These are phyloP conservation scores for Bellardia bayeri DNA, from an alignment of 2,888 invertebrate species.

Conservation along the genomic window DNA sequence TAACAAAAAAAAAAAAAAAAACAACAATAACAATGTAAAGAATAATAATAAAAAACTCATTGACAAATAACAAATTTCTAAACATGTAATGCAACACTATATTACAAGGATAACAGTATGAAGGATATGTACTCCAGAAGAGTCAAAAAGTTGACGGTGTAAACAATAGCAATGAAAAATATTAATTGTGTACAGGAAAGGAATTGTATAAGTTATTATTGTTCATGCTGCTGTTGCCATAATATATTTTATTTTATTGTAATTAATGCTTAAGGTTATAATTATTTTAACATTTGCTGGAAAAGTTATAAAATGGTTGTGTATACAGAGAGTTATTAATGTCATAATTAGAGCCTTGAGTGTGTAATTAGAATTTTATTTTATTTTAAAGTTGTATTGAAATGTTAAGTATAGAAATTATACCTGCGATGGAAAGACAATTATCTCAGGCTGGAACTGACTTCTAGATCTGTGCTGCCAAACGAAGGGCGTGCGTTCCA, in stretches of 20 bases:
- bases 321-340: background rate
- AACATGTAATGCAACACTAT: constrained; percentile 59
- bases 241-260: background rate
- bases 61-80: constrained; percentile 47
- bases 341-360: background rate
- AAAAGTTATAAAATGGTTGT: background rate
- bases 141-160: constrained; percentile 22
- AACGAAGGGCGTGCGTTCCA: too few species aligned
- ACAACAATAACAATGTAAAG: constrained; percentile 5
- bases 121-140: constrained; percentile 51
- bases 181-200: constrained; percentile 12
- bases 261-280: constrained; percentile 21
- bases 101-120: constrained; percentile 57
- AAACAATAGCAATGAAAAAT: constrained; percentile 14
- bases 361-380: background rate
- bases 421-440: too few species aligned
- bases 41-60: constrained; percentile 6
- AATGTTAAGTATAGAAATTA: too few species aligned
- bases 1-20: background rate
- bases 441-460: too few species aligned
- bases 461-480: too few species aligned
- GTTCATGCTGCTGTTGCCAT: background rate
- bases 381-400: too few species aligned
- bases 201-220: constrained; percentile 10
- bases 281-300: constrained; percentile 26